phyloP scores from a whole-genome alignment of 2,888 invertebrate species.

The Brachynemurus nebulosus region DNA sequence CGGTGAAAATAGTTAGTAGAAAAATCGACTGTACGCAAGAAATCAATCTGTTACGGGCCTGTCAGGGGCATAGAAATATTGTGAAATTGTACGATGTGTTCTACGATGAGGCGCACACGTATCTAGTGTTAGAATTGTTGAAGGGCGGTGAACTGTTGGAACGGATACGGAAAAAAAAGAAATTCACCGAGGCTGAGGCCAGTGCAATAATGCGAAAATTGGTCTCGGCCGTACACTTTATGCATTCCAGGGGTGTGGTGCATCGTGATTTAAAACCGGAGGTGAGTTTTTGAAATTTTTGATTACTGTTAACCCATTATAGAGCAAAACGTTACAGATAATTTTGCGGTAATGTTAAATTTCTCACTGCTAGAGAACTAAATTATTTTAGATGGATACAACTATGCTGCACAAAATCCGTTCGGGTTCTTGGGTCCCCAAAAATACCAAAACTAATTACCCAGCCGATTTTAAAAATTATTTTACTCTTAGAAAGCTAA shows the following conservation, averaged over 20 bases:
- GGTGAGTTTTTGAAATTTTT: slow-evolving; percentile 31
- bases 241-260: slow-evolving; percentile 74
- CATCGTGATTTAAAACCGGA: slow-evolving; percentile 94
- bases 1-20: slow-evolving; percentile 74
- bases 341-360: too few species aligned
- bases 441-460: too few species aligned
- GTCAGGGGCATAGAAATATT: slow-evolving; percentile 82
- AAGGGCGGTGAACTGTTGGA: slow-evolving; percentile 69
- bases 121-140: slow-evolving; percentile 78
- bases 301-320: background rate
- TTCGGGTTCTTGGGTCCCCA: too few species aligned
- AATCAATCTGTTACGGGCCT: slow-evolving; percentile 60
- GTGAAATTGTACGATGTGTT: slow-evolving; percentile 73
- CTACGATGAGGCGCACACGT: slow-evolving; percentile 72
- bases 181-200: slow-evolving; percentile 65
- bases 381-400: too few species aligned
- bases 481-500: too few species aligned
- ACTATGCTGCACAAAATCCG: too few species aligned
- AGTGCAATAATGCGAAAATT: slow-evolving; percentile 69
- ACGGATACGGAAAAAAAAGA: slow-evolving; percentile 46
- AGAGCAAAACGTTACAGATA: too few species aligned
- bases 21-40: slow-evolving; percentile 57
- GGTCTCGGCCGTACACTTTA: slow-evolving; percentile 67
- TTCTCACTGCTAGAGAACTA: too few species aligned
- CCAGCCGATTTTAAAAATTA: too few species aligned